Conservation (phyloP, 2,797 vertebrate genomes). For the Melanotaenia boesemani region DNA sequence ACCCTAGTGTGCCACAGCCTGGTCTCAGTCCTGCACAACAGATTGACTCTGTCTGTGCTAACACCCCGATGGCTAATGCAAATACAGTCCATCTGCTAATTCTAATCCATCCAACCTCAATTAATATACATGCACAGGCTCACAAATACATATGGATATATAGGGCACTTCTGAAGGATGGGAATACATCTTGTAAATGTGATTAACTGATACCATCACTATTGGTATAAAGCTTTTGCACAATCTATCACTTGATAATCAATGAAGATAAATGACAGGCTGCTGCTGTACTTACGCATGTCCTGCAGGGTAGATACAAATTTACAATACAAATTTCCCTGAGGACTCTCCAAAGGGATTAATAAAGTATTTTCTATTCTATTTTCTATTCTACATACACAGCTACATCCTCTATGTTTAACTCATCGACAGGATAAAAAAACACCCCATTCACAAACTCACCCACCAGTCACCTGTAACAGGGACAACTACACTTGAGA, state of each 20-base stretch:
- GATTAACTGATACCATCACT: slow-evolving; percentile 77
- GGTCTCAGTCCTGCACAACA: slow-evolving; percentile 68
- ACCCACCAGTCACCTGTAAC: slow-evolving; percentile 11
- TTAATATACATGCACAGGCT: slow-evolving; percentile 42
- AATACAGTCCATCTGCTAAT: slow-evolving; percentile 80
- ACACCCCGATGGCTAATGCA: slow-evolving; percentile 74
- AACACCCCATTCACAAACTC: not conserved
- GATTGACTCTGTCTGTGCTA: slow-evolving; percentile 76
- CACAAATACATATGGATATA: slow-evolving; percentile 32
- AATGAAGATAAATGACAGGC: slow-evolving; percentile 60
- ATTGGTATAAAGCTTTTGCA: slow-evolving; percentile 67
- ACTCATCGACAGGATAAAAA: slow-evolving; percentile 28
- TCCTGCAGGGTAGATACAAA: slow-evolving; percentile 41
- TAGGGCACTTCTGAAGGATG: slow-evolving; percentile 30
- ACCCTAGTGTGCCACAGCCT: slow-evolving; percentile 73
- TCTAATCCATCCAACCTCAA: slow-evolving; percentile 68
- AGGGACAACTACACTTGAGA: not conserved
- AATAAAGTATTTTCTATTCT: too few relatives aligned
- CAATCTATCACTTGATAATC: slow-evolving; percentile 68
- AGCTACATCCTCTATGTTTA: slow-evolving; percentile 45
- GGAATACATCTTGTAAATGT: slow-evolving; percentile 51
- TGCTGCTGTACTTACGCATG: slow-evolving; percentile 46
- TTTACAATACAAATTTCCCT: too few relatives aligned
- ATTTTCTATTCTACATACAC: too few relatives aligned
- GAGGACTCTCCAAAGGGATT: too few relatives aligned